These are phyloP conservation scores for Pteromalus puparum DNA, from an alignment of 1,140 invertebrate species.

Conservation along the genomic window DNA sequence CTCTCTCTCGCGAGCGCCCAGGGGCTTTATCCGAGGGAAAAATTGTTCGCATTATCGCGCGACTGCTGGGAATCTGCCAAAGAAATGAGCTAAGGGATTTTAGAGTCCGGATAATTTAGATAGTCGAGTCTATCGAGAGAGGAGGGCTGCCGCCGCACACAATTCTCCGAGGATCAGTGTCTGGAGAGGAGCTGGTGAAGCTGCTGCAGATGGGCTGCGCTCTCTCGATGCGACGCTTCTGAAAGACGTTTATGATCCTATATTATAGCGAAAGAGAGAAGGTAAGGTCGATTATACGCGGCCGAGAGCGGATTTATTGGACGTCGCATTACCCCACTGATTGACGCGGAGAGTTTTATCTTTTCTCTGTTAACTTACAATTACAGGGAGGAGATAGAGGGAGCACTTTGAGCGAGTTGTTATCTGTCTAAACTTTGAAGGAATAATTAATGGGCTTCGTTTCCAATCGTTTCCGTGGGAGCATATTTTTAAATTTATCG, in stretches of 20 bases:
- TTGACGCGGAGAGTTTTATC: neutral
- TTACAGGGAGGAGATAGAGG: neutral
- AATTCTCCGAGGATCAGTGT: constrained; percentile 55
- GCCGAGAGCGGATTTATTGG: neutral
- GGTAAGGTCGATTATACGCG: constrained; percentile 51
- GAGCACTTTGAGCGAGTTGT: neutral
- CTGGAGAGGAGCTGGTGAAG: neutral
- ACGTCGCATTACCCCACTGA: neutral
- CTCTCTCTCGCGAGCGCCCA: neutral
- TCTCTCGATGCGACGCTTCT: constrained; percentile 39
- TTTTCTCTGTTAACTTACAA: neutral
- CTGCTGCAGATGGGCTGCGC: neutral
- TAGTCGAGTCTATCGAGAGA: constrained; percentile 47
- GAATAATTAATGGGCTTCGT: neutral
- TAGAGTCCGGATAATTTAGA: constrained; percentile 44
- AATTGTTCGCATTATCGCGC: constrained; percentile 42
- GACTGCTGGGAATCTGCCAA: constrained; percentile 41
- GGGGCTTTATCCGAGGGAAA: constrained; percentile 14
- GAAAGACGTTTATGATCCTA: constrained; percentile 58
- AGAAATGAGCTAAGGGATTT: constrained; percentile 47
- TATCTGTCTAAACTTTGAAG: neutral
- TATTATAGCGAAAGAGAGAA: neutral
- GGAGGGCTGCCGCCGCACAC: constrained; percentile 26
- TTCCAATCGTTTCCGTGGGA: neutral
- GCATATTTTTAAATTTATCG: neutral